These are phyloP conservation scores for Zonitis immaculata DNA, from an alignment of 2,888 invertebrate species.

Conservation along the genomic window DNA sequence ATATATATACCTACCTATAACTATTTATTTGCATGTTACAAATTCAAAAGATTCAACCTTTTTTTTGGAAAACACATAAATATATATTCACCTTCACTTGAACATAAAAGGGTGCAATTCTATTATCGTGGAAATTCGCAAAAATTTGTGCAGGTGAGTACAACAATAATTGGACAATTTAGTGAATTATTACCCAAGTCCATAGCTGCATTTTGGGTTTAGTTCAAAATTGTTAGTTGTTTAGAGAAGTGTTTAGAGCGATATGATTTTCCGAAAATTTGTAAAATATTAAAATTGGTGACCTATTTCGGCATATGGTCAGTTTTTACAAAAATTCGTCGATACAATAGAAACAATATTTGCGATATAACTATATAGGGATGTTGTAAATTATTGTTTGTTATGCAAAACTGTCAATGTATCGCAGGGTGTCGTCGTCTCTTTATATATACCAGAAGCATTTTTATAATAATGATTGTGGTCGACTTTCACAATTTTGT, in stretches of 20 bases:
- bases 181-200: no score
- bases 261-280: no score
- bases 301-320: constrained; percentile 31
- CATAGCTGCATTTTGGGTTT: no score
- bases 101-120: no score
- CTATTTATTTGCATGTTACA: constrained; percentile 24
- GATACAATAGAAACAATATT: constrained; percentile 1
- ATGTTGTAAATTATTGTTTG: constrained; percentile 17
- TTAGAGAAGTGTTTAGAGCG: no score
- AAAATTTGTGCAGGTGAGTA: no score
- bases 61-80: not conserved
- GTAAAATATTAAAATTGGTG: no score
- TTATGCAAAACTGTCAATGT: constrained; percentile 14
- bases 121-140: no score
- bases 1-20: no score
- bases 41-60: not conserved
- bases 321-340: constrained; percentile 6
- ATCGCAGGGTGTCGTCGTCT: constrained; percentile 3
- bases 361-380: constrained; percentile 6
- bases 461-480: constrained; percentile 15
- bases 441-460: not conserved
- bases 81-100: not conserved
- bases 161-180: no score
- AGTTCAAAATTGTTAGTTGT: no score
- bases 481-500: constrained; percentile 11